Evolutionary conservation across 2,888 invertebrate species (phyloP), one percentile per base, ranked within the genome.

Genomic region (Psylliodes chrysocephalus): DNA sequence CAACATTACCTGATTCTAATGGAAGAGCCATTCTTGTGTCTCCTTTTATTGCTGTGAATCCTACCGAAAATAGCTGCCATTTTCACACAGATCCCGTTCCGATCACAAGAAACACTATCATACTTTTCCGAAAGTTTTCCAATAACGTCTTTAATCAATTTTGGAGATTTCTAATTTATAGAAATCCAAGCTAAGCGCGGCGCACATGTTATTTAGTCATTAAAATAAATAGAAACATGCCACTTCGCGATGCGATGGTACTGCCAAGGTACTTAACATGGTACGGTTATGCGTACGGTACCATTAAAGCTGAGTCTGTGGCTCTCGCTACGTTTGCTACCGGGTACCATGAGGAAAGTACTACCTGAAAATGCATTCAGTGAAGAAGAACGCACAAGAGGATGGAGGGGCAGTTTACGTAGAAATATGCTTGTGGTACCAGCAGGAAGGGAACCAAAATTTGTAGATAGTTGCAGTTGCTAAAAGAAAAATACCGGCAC

Each of bases 1-100:
- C n/a, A 33, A n/a, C n/a, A 47, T 64, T 70, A 72, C 72, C 72
- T 72, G 60, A 72, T 67, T 44, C 67, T 67, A 18, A 69, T 63
- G 12, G 69, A 57, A 46, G 63, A 60, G 15, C 38, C 63, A 30
- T 42, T 63, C 51, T 68, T 63, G 52, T 66, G 66, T 33, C 63
- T 70, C 46, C 64, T 67, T 22, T 67, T 70, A 35, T 66, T 68
- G 10, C 67, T 68, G 17, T 62, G 53, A 17, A 59, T 55, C 46
- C 69, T 65, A 28, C 66, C 61, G 38, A 64, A 61, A 14, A 69
- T 56, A 6, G 56, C 55, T 14, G 69, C 64, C 69, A 69, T 69
- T 15, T 5, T 38, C 38, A 53, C 51, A n/a, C 10, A 30, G 10
- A 28, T 10, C 19, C 12, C 18, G 33, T 19, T 40, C 30, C 30